Evolutionary conservation across 2,888 invertebrate species (phyloP).

Genomic region (Horisme vitalbata): DNA sequence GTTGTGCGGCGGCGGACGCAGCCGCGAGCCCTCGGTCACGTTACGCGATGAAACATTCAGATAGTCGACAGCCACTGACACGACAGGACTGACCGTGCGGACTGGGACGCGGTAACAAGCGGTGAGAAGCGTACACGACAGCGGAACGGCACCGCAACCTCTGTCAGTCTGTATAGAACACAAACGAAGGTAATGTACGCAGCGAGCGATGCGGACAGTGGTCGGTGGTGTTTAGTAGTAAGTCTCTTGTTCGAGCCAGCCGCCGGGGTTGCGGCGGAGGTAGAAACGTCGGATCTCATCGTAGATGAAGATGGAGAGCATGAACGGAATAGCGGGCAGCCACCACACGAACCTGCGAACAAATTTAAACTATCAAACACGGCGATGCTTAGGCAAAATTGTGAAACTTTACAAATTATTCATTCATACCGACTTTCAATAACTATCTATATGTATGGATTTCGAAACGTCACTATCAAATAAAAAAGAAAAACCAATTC

Average conservation of each 20-base stretch:
- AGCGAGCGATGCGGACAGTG: slow-evolving; percentile 68
- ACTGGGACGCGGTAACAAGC: slow-evolving; percentile 69
- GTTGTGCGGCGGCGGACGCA: slow-evolving; percentile 39
- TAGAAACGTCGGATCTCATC: slow-evolving; percentile 99
- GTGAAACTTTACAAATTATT: too few species aligned
- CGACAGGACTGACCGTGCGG: slow-evolving; percentile 40
- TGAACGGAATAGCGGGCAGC: slow-evolving; percentile 99
- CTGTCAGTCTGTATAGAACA: slow-evolving; percentile 73
- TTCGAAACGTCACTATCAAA: too few species aligned
- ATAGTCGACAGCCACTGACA: background rate
- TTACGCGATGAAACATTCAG: slow-evolving; percentile 40
- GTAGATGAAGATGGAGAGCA: slow-evolving; percentile 98
- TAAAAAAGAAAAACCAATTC: too few species aligned
- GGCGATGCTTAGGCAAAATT: too few species aligned
- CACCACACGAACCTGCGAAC: slow-evolving; percentile 96
- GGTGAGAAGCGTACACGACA: slow-evolving; percentile 77
- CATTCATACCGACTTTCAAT: too few species aligned
- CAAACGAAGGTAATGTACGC: slow-evolving; percentile 72
- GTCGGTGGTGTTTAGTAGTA: slow-evolving; percentile 90
- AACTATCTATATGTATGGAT: too few species aligned
- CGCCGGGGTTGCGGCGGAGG: slow-evolving; percentile 98
- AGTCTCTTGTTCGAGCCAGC: slow-evolving; percentile 99
- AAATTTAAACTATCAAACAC: background rate
- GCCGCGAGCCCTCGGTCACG: slow-evolving; percentile 49
- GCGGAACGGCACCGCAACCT: slow-evolving; percentile 68